Evolutionary conservation across 2,113 vertebrate genomes (phyloP).

Genomic region (Eulemur rufifrons): DNA sequence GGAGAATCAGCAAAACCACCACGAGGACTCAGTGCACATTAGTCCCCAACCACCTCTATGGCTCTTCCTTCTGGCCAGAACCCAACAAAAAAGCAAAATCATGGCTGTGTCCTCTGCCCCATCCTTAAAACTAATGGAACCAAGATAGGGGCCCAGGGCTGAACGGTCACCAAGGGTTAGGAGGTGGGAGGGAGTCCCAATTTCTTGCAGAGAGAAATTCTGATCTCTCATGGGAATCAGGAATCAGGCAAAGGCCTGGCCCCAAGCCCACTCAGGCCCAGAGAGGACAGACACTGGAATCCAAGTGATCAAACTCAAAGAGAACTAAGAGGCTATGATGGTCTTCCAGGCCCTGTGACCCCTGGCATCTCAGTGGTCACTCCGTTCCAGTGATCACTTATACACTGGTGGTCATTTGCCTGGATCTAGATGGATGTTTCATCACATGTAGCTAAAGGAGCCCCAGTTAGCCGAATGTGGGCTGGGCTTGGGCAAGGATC

Average conservation of each 20-base stretch:
- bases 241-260: background rate
- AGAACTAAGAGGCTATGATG: background rate
- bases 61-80: background rate
- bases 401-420: background rate
- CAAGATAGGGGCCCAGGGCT: background rate
- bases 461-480: slow-evolving; percentile 83
- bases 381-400: background rate
- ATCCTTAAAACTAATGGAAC: background rate
- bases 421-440: slow-evolving; percentile 89
- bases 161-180: background rate
- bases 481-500: slow-evolving; percentile 80
- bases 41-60: background rate
- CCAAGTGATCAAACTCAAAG: background rate
- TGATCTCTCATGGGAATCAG: background rate
- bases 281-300: background rate
- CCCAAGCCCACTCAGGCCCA: background rate
- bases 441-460: slow-evolving; percentile 89
- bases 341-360: background rate
- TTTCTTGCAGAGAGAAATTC: background rate
- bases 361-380: background rate
- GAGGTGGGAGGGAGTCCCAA: background rate
- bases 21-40: background rate
- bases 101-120: background rate
- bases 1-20: slow-evolving; percentile 4
- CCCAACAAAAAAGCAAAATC: slow-evolving; percentile 8